Conservation (phyloP, 2,113 vertebrate species). For the Meles meles region DNA sequence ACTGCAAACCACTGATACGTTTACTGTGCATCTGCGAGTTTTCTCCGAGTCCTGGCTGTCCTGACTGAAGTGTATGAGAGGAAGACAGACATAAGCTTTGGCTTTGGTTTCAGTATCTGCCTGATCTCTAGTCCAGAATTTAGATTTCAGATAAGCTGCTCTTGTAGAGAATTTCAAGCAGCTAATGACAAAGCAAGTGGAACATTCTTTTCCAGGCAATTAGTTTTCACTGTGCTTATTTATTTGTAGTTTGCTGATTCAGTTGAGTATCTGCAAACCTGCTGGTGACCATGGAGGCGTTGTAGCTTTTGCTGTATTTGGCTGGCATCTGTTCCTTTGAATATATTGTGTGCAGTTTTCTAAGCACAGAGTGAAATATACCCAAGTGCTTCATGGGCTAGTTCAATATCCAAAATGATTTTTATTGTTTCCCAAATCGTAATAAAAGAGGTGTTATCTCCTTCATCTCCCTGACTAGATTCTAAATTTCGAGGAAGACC, state of each 20-base stretch:
- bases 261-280: conserved; percentile 16
- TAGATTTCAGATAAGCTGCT: neutral
- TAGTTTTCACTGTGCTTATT: conserved; percentile 52
- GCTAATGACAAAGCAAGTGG: conserved; percentile 14
- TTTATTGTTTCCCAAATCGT: conserved; percentile 71
- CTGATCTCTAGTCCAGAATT: neutral
- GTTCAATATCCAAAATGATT: conserved; percentile 72
- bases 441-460: conserved; percentile 73
- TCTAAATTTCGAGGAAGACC: conserved; percentile 72
- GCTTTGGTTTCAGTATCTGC: neutral
- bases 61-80: neutral
- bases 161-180: neutral
- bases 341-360: conserved; percentile 49
- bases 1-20: accelerated
- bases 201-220: conserved; percentile 49
- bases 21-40: neutral
- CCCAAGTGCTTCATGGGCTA: conserved; percentile 48
- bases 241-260: conserved; percentile 36
- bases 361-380: conserved; percentile 55
- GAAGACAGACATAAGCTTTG: neutral
- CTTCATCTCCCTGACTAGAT: conserved; percentile 68
- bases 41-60: neutral
- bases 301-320: neutral
- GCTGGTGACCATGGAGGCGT: neutral
- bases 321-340: conserved; percentile 51